Base-by-base conservation (phyloP, 2,888 invertebrate genomes). In the Lasioglossum pauxillum region DNA sequence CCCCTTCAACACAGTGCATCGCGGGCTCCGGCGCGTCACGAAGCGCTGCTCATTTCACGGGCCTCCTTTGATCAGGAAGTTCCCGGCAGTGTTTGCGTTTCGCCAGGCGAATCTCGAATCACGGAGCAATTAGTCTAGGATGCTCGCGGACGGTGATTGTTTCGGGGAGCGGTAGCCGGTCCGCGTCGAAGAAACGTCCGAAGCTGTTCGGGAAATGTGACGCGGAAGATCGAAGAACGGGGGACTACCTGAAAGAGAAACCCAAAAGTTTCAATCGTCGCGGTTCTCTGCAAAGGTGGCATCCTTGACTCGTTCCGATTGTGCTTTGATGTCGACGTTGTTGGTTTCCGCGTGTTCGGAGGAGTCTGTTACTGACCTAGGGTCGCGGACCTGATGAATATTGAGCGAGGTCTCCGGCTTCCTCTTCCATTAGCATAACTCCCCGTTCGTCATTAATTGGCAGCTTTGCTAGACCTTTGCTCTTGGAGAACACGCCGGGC, bases 1-100 rank as follows among this genome's bases (percentile, higher is more conserved):
- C 82, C 82, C 88, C 90, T 88, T 91, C 80, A 88, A 91, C 91
- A 92, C 71, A 82, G 75, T 85, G 88, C 88, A 85, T 78, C 86
- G 72, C 27, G 71, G 41, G n/a, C 71, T 71, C 71, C 80, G 57
- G 88, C 88, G 88, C 82, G 85, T 89, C 85, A 84, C 82, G 60
- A 67, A 53, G 80, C 75, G 76, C 38, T n/a, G 57, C 64, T 60
- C 75, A 78, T 41, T 76, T 75, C 75, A 76, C 46, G 83, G 38
- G 53, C 23, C 79, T 31, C 72, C 73, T 76, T 75, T 75, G 83
- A 78, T 83, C 84, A 10, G 31, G 31, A 67, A 31, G 57, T 49
- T 38, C 19, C 41, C 19, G 64, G 46, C 7, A 35, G 12, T 53
- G 41, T 14, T 73, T 31, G 57, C 46, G 27, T 49, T 71, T 74